phyloP scores from a whole-genome alignment of 2,888 invertebrate genomes.

The Tryphoninae sp. region DNA sequence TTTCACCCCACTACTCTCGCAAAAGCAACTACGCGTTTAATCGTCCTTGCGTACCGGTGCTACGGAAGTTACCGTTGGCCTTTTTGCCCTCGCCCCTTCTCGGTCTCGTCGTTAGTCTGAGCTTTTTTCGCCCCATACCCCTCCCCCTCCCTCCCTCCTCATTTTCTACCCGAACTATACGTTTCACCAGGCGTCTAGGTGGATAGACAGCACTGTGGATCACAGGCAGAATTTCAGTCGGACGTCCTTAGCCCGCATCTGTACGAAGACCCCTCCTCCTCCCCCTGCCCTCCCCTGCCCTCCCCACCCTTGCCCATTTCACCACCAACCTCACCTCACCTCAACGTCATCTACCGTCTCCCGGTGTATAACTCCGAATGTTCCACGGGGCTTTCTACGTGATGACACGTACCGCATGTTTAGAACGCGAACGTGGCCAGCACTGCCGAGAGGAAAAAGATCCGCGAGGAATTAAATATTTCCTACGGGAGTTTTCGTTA shows the following conservation, averaged over 20 bases:
- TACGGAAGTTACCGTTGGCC: conserved; percentile 22
- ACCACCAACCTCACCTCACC: too few species aligned
- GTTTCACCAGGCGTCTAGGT: neutral
- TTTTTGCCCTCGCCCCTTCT: conserved; percentile 10
- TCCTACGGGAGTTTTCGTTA: conserved; percentile 48
- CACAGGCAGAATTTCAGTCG: conserved; percentile 6
- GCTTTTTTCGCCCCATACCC: neutral
- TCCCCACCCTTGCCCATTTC: too few species aligned
- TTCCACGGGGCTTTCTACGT: conserved; percentile 63
- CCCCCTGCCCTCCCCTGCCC: too few species aligned
- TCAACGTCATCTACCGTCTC: neutral
- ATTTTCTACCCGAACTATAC: neutral
- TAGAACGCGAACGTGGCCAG: conserved; percentile 70
- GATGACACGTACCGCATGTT: conserved; percentile 72
- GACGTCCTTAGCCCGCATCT: conserved; percentile 54
- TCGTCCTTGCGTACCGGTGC: conserved; percentile 44
- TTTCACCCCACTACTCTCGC: neutral
- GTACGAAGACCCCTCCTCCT: conserved; percentile 9
- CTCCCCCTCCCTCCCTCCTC: neutral
- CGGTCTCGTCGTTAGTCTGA: conserved; percentile 41
- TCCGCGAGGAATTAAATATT: conserved; percentile 67
- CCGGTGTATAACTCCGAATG: conserved; percentile 64
- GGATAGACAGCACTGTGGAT: conserved; percentile 13
- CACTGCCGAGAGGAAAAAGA: conserved; percentile 65
- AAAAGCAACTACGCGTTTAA: conserved; percentile 48